phyloP scores from a whole-genome alignment of 1,140 invertebrate genomes.

The Panagrolaimus sp. region DNA sequence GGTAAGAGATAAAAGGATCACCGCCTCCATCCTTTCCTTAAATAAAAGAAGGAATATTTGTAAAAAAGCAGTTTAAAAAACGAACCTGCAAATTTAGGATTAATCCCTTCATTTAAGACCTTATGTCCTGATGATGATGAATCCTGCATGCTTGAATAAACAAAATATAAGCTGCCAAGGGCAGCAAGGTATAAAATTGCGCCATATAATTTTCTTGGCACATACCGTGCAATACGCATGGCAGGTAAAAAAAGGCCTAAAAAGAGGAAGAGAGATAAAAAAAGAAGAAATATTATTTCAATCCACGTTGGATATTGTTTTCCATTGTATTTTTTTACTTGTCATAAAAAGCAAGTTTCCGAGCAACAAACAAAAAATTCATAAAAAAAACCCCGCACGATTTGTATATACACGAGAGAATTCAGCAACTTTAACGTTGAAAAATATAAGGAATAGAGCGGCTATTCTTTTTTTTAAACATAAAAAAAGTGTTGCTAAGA shows the following conservation, averaged over 20 bases:
- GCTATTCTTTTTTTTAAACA: no score
- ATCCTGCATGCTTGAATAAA: neutral
- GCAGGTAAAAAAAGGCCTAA: neutral
- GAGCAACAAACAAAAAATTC: no score
- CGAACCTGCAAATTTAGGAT: neutral
- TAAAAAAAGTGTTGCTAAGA: no score
- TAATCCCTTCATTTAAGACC: neutral
- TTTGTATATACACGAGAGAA: no score
- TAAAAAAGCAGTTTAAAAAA: neutral
- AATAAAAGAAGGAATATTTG: neutral
- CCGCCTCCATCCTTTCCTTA: neutral
- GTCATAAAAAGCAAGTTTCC: neutral
- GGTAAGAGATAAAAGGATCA: conserved; percentile 41
- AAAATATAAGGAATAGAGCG: no score
- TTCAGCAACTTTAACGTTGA: no score
- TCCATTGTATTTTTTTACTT: neutral
- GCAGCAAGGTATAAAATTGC: neutral
- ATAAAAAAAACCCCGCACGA: no score
- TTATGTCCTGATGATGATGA: neutral
- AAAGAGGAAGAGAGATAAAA: neutral
- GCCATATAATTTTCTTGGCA: conserved; percentile 8
- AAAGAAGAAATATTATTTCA: neutral
- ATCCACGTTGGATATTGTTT: conserved; percentile 4
- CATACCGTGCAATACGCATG: conserved; percentile 12
- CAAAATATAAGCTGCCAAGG: conserved; percentile 4